Conservation (phyloP, 2,797 vertebrate genomes). For the Sebastes kiyomatsui region DNA sequence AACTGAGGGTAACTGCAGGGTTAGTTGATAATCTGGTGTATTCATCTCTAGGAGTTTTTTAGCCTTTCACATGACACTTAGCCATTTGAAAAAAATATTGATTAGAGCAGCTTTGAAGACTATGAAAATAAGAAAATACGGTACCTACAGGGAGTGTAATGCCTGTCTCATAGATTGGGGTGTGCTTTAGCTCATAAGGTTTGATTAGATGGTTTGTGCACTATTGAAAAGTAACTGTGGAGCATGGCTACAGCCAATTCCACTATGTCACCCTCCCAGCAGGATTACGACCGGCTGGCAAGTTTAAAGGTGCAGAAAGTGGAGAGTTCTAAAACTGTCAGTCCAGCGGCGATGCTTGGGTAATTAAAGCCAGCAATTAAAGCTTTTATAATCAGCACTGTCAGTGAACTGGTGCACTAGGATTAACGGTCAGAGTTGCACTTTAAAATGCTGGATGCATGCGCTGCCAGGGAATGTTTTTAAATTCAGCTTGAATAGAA, state of each 20-base stretch:
- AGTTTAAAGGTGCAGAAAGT: conserved; percentile 71
- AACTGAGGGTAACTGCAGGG: not conserved
- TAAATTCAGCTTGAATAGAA: conserved; percentile 60
- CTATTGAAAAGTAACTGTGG: conserved; percentile 58
- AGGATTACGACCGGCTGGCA: conserved; percentile 67
- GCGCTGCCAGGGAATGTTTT: conserved; percentile 61
- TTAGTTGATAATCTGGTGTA: not conserved
- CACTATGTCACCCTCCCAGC: conserved; percentile 66
- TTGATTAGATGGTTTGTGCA: conserved; percentile 65
- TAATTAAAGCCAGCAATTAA: conserved; percentile 80
- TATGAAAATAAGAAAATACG: conserved; percentile 20
- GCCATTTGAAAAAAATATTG: conserved; percentile 9
- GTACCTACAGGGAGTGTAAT: conserved; percentile 7
- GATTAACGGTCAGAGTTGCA: conserved; percentile 72
- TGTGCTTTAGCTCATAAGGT: conserved; percentile 51
- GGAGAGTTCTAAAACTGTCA: conserved; percentile 73
- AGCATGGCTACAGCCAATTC: conserved; percentile 57
- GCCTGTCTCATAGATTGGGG: conserved; percentile 15
- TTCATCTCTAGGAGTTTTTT: not conserved
- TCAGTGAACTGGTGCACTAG: conserved; percentile 69
- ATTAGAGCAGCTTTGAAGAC: conserved; percentile 12
- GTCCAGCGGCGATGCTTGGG: conserved; percentile 58
- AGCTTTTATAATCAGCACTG: conserved; percentile 79
- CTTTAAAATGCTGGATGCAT: conserved; percentile 59
- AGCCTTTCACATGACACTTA: not conserved